Percentiles rank a stretch among this genome's conserved stretches.
These are phyloP conservation scores for Coronaproctus castanopsis DNA, from an alignment of 2,888 invertebrate genomes.

Conservation along the genomic window DNA sequence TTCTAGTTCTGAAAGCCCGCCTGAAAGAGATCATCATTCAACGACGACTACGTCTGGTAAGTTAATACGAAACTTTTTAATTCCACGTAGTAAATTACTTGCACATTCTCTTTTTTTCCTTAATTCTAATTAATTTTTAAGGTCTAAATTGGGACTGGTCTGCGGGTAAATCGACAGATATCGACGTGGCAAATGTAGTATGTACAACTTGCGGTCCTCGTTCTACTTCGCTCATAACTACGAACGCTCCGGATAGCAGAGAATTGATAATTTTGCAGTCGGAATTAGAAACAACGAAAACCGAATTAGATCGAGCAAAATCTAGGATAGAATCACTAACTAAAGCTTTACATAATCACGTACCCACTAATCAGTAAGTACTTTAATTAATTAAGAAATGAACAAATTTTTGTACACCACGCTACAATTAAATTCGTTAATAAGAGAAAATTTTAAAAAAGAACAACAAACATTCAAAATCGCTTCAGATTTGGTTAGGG, in stretches of 20 bases:
- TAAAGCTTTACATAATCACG: conserved; percentile 10
- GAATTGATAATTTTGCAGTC: conserved; percentile 24
- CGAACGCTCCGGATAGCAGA: conserved; percentile 15
- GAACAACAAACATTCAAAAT: no score
- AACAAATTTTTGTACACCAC: not conserved
- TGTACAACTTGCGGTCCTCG: conserved; percentile 15
- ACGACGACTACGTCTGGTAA: conserved; percentile 15
- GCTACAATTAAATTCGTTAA: no score
- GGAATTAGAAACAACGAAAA: conserved; percentile 28
- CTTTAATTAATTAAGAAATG: no score
- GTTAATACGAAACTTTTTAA: conserved; percentile 2
- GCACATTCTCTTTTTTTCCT: no score
- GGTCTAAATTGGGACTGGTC: conserved; percentile 18
- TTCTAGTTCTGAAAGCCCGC: conserved; percentile 23
- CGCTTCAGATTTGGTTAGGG: no score
- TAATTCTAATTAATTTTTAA: no score
- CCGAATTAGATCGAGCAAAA: conserved; percentile 28
- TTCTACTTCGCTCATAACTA: conserved; percentile 6
- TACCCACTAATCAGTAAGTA: conserved; percentile 1
- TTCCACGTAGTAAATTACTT: not conserved
- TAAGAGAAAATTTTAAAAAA: no score
- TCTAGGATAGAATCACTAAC: conserved; percentile 21
- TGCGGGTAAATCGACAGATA: conserved; percentile 15
- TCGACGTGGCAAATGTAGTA: conserved; percentile 16
- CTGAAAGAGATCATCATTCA: conserved; percentile 19